Conservation (phyloP, 2,888 invertebrate genomes). For the Sussaba pulchella region DNA sequence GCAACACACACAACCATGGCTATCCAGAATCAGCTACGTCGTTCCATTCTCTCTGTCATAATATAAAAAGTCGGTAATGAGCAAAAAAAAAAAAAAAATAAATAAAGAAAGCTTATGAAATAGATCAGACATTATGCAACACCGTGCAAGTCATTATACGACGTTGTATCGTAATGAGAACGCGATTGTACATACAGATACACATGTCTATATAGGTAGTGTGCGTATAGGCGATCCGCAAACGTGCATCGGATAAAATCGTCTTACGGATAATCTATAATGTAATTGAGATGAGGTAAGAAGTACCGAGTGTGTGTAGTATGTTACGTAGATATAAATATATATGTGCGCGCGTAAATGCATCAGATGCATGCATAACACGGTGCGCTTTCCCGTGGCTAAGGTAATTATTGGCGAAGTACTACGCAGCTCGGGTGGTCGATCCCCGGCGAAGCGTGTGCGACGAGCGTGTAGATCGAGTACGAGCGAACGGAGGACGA, state of each 20-base stretch:
- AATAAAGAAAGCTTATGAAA: constrained; percentile 15
- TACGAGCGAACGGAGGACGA: constrained; percentile 8
- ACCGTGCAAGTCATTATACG: neutral
- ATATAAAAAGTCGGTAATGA: neutral
- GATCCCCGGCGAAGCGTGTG: neutral
- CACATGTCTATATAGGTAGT: no score
- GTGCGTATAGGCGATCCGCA: neutral
- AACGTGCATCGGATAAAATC: constrained; percentile 10
- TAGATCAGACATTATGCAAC: constrained; percentile 14
- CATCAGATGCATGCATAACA: constrained; percentile 33
- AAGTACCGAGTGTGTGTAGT: constrained; percentile 14
- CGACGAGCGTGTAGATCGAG: constrained; percentile 3
- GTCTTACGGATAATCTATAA: constrained; percentile 29
- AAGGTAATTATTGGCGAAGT: constrained; percentile 40
- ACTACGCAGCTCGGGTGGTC: constrained; percentile 1
- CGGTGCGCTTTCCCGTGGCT: constrained; percentile 46
- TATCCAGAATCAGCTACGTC: neutral
- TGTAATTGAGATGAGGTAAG: constrained; percentile 61
- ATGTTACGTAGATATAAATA: no score
- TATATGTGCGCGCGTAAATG: constrained; percentile 2
- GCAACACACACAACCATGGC: neutral
- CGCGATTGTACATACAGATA: neutral
- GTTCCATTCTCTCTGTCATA: neutral
- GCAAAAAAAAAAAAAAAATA: neutral
- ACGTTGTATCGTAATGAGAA: neutral